These are phyloP conservation scores for Drosophila neonasuta DNA, from an alignment of 2,888 invertebrate species.

Conservation along the genomic window DNA sequence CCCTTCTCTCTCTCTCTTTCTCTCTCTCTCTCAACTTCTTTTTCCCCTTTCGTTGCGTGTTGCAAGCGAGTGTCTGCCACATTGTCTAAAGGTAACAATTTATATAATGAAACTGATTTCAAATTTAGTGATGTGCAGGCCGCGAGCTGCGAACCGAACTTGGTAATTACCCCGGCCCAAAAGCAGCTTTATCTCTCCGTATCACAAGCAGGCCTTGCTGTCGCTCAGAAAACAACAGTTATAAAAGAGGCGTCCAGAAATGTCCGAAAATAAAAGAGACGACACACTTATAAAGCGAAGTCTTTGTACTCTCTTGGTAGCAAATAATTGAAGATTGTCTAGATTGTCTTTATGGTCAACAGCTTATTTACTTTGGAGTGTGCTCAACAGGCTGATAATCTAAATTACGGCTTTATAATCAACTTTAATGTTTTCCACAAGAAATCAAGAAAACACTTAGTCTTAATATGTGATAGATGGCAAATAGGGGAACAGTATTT, in stretches of 20 bases:
- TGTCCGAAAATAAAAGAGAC: conserved; percentile 25
- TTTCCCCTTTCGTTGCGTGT: conserved; percentile 2
- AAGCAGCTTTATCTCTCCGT: conserved; percentile 8
- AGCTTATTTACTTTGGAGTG: not conserved
- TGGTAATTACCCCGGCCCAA: conserved; percentile 50
- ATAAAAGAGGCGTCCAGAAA: conserved; percentile 60
- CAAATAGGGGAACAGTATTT: too few species aligned
- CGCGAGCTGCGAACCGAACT: conserved; percentile 44
- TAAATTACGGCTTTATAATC: not conserved
- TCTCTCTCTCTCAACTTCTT: conserved; percentile 11
- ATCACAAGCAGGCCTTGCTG: not conserved
- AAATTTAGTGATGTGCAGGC: conserved; percentile 70
- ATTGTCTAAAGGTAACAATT: conserved; percentile 75
- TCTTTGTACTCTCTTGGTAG: conserved; percentile 29
- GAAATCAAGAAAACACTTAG: not conserved
- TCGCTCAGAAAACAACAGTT: conserved; percentile 64
- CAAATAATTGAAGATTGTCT: not conserved
- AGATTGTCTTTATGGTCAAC: not conserved
- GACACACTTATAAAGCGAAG: conserved; percentile 18
- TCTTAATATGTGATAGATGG: too few species aligned
- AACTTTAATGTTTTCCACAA: not conserved
- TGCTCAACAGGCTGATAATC: not conserved
- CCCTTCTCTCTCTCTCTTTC: conserved; percentile 3
- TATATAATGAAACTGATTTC: conserved; percentile 76
- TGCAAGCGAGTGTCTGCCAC: conserved; percentile 62